phyloP scores from a whole-genome alignment of 2,797 vertebrate species.

The Botia kubotai region DNA sequence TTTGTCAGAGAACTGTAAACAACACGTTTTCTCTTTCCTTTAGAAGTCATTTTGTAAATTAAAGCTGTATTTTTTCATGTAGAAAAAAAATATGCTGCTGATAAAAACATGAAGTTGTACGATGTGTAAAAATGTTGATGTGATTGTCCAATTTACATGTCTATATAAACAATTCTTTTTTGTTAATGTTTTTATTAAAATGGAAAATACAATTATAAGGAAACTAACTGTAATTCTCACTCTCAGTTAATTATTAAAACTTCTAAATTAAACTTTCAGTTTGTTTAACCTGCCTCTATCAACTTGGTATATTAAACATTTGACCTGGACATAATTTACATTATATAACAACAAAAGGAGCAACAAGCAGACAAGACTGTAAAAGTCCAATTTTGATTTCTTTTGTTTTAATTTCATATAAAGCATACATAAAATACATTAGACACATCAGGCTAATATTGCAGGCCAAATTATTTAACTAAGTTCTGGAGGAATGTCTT shows the following conservation, averaged over 20 bases:
- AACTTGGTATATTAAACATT: constrained; percentile 1
- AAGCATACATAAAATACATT: constrained; percentile 45
- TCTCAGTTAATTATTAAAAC: constrained; percentile 6
- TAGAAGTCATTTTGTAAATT: constrained; percentile 83
- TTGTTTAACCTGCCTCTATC: constrained; percentile 15
- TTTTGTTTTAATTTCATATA: constrained; percentile 60
- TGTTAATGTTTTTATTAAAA: constrained; percentile 82
- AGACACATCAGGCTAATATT: constrained; percentile 21
- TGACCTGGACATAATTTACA: neutral
- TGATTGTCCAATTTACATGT: constrained; percentile 82
- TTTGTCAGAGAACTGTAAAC: constrained; percentile 68
- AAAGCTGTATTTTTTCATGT: constrained; percentile 96
- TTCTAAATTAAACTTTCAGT: constrained; percentile 35
- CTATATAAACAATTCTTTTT: constrained; percentile 79
- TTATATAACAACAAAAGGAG: neutral
- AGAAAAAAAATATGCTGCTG: constrained; percentile 83
- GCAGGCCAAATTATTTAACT: constrained; percentile 12
- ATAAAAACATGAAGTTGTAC: constrained; percentile 80
- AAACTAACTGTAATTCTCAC: constrained; percentile 36
- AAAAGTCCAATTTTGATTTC: neutral
- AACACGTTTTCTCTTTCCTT: constrained; percentile 68
- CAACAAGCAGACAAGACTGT: neutral
- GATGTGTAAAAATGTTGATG: constrained; percentile 84
- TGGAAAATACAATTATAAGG: constrained; percentile 71
- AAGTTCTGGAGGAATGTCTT: constrained; percentile 43